A percentile compares a stretch with the other conserved stretches of the same genome.
phyloP scores from a whole-genome alignment of 2,797 vertebrate genomes.

The Coregonus suidteri region DNA sequence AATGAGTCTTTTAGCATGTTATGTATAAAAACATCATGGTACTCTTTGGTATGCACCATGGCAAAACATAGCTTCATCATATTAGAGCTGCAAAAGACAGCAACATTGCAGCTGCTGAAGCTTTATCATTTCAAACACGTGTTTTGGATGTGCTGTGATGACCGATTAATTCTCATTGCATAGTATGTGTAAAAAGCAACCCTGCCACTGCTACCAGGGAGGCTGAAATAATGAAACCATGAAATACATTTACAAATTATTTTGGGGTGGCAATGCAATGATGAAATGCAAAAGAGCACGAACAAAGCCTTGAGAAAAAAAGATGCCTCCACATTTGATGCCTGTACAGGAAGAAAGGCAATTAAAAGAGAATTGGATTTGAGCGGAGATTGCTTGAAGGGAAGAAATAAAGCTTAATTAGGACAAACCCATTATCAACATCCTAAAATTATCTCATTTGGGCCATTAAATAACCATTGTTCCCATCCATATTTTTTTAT shows the following conservation, averaged over 20 bases:
- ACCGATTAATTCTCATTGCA: not conserved
- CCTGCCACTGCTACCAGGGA: not conserved
- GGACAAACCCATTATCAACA: conserved; percentile 47
- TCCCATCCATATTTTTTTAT: conserved; percentile 23
- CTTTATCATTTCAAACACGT: not conserved
- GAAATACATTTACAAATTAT: not conserved
- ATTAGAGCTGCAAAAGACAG: not conserved
- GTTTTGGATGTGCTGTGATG: not conserved
- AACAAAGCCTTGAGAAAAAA: conserved; percentile 34
- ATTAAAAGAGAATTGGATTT: conserved; percentile 50
- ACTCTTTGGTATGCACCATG: not conserved
- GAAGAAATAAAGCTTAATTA: conserved; percentile 53
- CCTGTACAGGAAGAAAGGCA: conserved; percentile 19
- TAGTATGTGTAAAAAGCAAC: not conserved
- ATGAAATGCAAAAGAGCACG: conserved; percentile 6
- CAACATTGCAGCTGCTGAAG: not conserved
- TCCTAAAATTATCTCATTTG: conserved; percentile 44
- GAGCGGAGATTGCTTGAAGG: conserved; percentile 40
- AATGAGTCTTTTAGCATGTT: no score
- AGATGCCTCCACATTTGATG: not conserved
- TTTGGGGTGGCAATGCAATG: not conserved
- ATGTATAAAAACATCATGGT: no score
- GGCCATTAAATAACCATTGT: conserved; percentile 49
- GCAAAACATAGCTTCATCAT: not conserved
- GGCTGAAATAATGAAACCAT: not conserved